Conservation (phyloP, 2,888 invertebrate genomes). For the Nineta flava region DNA sequence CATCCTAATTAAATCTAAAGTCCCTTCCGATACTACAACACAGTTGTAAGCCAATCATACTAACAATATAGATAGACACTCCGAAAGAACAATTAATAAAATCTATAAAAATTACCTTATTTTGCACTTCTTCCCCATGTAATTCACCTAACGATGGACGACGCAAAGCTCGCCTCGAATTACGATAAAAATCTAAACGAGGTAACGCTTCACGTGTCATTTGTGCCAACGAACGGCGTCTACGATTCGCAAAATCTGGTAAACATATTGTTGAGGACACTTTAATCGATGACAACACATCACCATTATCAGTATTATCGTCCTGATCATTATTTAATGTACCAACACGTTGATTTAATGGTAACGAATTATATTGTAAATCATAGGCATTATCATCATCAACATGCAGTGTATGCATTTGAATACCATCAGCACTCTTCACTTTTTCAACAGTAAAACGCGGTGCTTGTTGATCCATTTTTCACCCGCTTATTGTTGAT, state of each 20-base stretch:
- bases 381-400: not conserved
- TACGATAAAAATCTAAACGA: conserved; percentile 66
- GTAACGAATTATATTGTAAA: conserved; percentile 4
- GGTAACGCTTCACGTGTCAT: conserved; percentile 66
- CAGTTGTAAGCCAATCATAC: too few species aligned
- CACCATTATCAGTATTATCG: not conserved
- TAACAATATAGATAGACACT: too few species aligned
- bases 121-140: conserved; percentile 42
- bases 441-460: not conserved
- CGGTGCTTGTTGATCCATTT: too few species aligned
- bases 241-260: conserved; percentile 15
- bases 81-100: too few species aligned
- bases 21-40: too few species aligned
- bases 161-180: conserved; percentile 57
- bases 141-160: conserved; percentile 73
- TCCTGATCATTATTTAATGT: not conserved
- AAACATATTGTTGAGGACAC: conserved; percentile 18
- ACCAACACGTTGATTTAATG: not conserved
- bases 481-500: too few species aligned
- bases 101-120: conserved; percentile 33
- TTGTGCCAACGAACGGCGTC: conserved; percentile 44
- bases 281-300: not conserved
- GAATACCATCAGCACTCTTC: not conserved
- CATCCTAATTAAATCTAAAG: too few species aligned
- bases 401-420: not conserved